A percentile compares a stretch with the other conserved stretches of the same genome.
Conservation (phyloP, 30 jellyfish, hydroid and myxozoan species). For the Turritopsis rubra region DNA sequence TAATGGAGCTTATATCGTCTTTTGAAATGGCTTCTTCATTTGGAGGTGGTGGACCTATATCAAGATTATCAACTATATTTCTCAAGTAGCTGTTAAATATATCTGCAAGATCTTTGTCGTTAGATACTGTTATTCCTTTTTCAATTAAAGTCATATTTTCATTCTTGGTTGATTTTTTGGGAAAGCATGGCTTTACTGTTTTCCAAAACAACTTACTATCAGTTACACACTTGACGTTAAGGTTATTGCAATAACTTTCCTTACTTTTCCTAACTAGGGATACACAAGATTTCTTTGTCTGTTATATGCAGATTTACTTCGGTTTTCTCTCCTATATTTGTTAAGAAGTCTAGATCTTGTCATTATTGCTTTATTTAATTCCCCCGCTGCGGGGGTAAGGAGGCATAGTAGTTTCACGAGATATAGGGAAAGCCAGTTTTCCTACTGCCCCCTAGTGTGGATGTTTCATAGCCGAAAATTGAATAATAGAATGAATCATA, state of each 20-base stretch:
- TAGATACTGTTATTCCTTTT: not conserved
- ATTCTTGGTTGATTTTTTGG: not conserved
- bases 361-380: not conserved
- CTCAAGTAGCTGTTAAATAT: not conserved
- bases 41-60: not conserved
- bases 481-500: no score
- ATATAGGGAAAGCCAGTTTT: no score
- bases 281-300: slow-evolving; percentile 4
- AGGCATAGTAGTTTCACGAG: no score
- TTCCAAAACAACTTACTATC: not conserved
- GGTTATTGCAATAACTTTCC: not conserved
- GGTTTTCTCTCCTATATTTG: not conserved
- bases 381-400: no score
- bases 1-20: not conserved
- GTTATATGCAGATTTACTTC: not conserved
- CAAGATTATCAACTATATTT: not conserved
- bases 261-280: not conserved
- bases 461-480: no score
- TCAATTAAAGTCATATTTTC: not conserved
- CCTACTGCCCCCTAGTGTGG: no score
- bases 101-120: not conserved
- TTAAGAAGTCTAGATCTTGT: not conserved
- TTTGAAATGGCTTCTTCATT: not conserved
- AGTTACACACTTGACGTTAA: not conserved
- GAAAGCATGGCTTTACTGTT: slow-evolving; percentile 10